Evolutionary conservation across 35 echinoderm and acorn worm genomes (phyloP), one percentile per base, ranked within the genome.

Genomic region (Stichopus chloronotus): DNA sequence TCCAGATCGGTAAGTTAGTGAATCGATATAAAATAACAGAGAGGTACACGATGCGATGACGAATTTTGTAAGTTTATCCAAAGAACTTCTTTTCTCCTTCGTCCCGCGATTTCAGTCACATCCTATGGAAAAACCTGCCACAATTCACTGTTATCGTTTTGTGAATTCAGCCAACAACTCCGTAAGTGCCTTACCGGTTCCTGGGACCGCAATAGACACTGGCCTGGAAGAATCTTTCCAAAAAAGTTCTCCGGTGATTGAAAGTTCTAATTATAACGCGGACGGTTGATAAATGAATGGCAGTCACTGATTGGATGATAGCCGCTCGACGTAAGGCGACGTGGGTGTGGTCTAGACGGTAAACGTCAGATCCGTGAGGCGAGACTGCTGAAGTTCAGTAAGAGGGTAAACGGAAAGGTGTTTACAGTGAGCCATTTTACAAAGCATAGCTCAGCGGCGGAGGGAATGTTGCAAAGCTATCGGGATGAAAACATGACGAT

Each of bases 241-340:
- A 14, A 43, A 43, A 53, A 57, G 52, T 53, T 53, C 24, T 13
- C 9, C 16, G 24, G 80, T 17, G 80, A 57, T 52, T 30, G 25
- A 57, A 83, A 74, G 69, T 83, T 83, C 80, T 83, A 83, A 83
- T 83, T 55, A 83, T 83, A 83, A 53, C 25, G 80, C 80, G 52
- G 24, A 57, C 52, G 80, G 22, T 24, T 6, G 20, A 53, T 14
- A 57, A 57, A 7, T 21, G 52, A 83, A 57, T 8, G 80, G 80
- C 12, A 83, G 25, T 23, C 80, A 12, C 43, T 83, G 80, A 83
- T 83, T 83, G 80, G 80, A 55, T 53, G 80, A 83, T 14, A 52
- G 80, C 5, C 52, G 52, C 25, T 21, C 16, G 52, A 53, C 80
- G 80, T 55, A 12, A 12, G 16, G 6, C 9, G 80, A 55, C 52